A percentile compares a stretch with the other conserved stretches of the same genome.
phyloP scores from a whole-genome alignment of 2,797 vertebrate genomes.

The Crenichthys baileyi region DNA sequence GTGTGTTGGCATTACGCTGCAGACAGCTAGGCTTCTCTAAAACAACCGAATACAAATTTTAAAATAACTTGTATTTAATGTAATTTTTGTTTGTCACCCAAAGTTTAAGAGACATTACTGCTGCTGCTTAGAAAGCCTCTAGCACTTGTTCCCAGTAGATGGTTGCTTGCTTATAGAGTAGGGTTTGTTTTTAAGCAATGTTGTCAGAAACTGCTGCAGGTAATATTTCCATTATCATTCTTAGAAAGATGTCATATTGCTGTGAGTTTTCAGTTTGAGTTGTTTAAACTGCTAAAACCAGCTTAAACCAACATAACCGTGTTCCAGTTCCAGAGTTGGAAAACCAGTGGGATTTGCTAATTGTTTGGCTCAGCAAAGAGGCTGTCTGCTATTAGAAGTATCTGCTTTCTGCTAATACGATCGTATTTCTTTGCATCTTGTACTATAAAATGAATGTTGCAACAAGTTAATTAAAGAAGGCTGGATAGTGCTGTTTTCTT shows the following conservation, averaged over 20 bases:
- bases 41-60: neutral
- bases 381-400: too few relatives aligned
- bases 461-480: neutral
- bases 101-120: neutral
- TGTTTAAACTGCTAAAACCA: too few relatives aligned
- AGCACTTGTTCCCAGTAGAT: neutral
- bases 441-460: too few relatives aligned
- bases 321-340: too few relatives aligned
- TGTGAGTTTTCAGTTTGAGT: neutral
- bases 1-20: too few relatives aligned
- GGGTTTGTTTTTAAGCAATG: neutral
- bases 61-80: neutral
- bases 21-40: neutral
- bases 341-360: too few relatives aligned
- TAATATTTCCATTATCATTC: neutral
- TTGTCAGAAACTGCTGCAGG: too few relatives aligned
- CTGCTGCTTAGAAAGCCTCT: neutral
- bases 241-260: neutral
- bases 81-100: neutral
- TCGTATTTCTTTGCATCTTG: too few relatives aligned
- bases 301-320: too few relatives aligned
- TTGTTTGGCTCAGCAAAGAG: too few relatives aligned
- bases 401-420: too few relatives aligned
- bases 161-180: neutral
- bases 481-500: neutral